Evolutionary conservation across 2,888 invertebrate genomes (phyloP), one percentile per base, ranked within the genome.

Genomic region (Schizotus pectinicornis): DNA sequence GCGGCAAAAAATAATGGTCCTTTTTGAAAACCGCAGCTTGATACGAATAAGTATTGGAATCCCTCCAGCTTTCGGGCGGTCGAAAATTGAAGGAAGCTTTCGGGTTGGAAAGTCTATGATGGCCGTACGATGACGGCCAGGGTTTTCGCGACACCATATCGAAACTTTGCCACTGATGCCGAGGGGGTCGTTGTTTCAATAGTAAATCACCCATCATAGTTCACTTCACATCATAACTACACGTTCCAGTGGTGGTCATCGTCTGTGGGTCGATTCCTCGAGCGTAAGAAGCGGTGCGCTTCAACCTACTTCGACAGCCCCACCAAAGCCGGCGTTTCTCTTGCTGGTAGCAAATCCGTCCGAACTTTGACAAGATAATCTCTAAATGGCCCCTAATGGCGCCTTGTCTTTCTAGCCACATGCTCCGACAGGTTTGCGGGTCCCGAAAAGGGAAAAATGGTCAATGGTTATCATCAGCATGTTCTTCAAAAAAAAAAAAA

Each of bases 1-100:
- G 89, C 56, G 89, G 85, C 68, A 89, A 77, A 70, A 88, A 88
- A 75, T 89, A 89, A 71, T 84, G 83, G 61, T 85, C 84, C 3
- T 79, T 74, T 1, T 80, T 79, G 75, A 77, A 43, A 64, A 79
- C 77, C 69, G 81, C 81, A 77, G 85, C 80, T 83, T 77, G 67
- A 80, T 81, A 77, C 1, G 58, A 47, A 81, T 85, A 70, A 81
- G 74, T 66, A 84, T 75, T 67, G 79, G 80, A 79, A 78, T 77
- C 68, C 5, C 64, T 77, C 70, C 70, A 73, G 39, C 67, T 59
- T 39, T 58, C 61, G 6, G 64, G 81, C 37, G 67, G 73, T 11
- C 69, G 68, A 54, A 71, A 76, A 36, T 73, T 74, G 58, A 73
- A 74, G 3, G 72, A 81, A 74, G 82, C 82, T 73, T 81, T 81